Evolutionary conservation across 2,888 invertebrate species (phyloP).

Genomic region (Liopterus haemorrhoidalis): DNA sequence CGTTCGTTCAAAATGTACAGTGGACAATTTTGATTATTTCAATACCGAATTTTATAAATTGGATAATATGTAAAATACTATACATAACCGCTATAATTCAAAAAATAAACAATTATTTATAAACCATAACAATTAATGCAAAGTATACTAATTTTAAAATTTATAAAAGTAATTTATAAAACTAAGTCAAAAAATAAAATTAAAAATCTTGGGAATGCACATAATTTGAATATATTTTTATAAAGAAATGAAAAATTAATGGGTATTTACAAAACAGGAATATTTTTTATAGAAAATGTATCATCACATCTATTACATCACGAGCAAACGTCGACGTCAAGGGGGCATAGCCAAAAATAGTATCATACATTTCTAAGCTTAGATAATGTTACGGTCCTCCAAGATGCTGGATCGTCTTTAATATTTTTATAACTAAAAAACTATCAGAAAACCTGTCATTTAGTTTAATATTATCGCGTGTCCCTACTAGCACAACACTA

Average conservation of each 20-base stretch:
- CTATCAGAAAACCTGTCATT: no score
- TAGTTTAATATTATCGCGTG: no score
- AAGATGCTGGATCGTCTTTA: no score
- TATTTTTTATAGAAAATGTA: slow-evolving; percentile 16
- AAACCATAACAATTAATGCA: slow-evolving; percentile 5
- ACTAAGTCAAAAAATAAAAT: not conserved
- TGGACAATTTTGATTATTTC: slow-evolving; percentile 4
- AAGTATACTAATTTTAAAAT: not conserved
- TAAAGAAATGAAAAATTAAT: no score
- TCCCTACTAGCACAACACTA: no score
- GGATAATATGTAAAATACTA: slow-evolving; percentile 1
- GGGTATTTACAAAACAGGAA: slow-evolving; percentile 2
- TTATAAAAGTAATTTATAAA: not conserved
- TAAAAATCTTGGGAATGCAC: not conserved
- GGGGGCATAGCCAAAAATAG: slow-evolving; percentile 42
- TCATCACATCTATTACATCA: slow-evolving; percentile 37
- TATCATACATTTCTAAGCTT: slow-evolving; percentile 31
- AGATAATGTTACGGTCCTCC: slow-evolving; percentile 41
- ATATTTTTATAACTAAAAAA: no score
- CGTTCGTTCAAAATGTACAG: slow-evolving; percentile 9
- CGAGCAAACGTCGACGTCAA: slow-evolving; percentile 30
- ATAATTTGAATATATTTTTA: no score
- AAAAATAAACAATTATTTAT: slow-evolving; percentile 4
- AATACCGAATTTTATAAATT: slow-evolving; percentile 7
- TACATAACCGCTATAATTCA: slow-evolving; percentile 9